Conservation (phyloP, 2,113 vertebrate genomes). For the Emydocephalus ijimae region DNA sequence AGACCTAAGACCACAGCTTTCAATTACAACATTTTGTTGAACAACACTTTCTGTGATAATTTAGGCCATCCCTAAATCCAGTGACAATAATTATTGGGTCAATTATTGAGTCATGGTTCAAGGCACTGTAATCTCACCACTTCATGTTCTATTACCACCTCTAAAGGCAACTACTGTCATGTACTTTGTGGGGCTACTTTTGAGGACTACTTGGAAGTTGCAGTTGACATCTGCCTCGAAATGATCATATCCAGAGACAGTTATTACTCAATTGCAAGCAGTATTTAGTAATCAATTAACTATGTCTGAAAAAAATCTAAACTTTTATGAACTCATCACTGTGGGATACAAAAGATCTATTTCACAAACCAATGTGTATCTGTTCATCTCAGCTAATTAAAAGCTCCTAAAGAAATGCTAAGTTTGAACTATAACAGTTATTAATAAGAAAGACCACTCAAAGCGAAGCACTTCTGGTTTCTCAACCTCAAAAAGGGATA, state of each 20-base stretch:
- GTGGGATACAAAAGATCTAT: neutral
- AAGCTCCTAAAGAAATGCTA: neutral
- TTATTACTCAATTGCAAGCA: neutral
- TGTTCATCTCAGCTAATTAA: neutral
- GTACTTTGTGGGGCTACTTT: neutral
- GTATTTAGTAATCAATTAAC: neutral
- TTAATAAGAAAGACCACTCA: neutral
- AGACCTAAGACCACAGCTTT: neutral
- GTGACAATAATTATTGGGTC: neutral
- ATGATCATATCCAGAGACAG: neutral
- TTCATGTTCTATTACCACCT: neutral
- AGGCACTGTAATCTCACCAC: neutral
- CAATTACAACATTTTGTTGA: neutral
- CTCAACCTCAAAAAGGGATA: neutral
- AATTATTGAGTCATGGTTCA: neutral
- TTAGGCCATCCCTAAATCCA: neutral
- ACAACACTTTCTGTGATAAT: neutral
- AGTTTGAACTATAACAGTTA: neutral
- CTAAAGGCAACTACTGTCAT: neutral
- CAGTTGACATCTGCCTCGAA: neutral
- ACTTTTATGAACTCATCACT: neutral
- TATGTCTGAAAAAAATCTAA: neutral
- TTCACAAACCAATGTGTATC: neutral
- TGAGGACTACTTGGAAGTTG: neutral
- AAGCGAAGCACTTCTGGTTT: neutral